Conservation (phyloP, 2,797 vertebrate genomes). For the Nyctalus aviator region DNA sequence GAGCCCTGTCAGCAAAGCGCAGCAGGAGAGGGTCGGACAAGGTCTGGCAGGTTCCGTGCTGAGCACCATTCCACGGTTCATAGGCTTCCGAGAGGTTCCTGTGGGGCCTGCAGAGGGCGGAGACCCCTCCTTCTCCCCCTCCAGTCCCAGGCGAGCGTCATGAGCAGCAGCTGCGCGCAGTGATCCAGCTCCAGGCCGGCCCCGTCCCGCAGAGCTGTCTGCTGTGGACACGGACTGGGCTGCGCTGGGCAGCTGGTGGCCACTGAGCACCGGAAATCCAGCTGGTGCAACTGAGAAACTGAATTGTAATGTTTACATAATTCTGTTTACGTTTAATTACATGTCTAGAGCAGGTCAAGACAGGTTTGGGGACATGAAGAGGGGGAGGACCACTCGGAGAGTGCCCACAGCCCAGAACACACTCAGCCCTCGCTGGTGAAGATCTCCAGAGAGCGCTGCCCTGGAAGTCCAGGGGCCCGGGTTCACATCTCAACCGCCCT, state of each 20-base stretch:
- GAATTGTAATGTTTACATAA: not conserved
- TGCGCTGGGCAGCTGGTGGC: not conserved
- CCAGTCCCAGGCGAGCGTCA: not conserved
- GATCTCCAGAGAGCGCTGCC: not conserved
- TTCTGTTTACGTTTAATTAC: slow-evolving; percentile 9
- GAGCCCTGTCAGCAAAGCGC: not conserved
- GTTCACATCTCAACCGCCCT: not conserved
- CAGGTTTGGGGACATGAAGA: not conserved
- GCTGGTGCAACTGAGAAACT: not conserved
- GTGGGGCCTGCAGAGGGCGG: not conserved
- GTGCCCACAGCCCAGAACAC: not conserved
- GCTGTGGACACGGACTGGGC: not conserved
- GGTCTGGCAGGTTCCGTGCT: not conserved
- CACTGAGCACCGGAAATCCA: not conserved
- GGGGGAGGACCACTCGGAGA: not conserved
- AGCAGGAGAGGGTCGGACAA: not conserved
- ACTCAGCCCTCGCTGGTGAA: not conserved
- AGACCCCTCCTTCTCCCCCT: not conserved
- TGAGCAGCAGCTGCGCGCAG: not conserved
- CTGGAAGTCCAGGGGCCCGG: not conserved
- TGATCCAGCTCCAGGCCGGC: not conserved
- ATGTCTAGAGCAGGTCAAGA: not conserved
- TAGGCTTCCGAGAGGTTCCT: not conserved
- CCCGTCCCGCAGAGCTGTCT: not conserved
- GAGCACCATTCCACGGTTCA: not conserved